Evolutionary conservation across 2,797 vertebrate genomes (phyloP).

Genomic region (Chelon auratus): DNA sequence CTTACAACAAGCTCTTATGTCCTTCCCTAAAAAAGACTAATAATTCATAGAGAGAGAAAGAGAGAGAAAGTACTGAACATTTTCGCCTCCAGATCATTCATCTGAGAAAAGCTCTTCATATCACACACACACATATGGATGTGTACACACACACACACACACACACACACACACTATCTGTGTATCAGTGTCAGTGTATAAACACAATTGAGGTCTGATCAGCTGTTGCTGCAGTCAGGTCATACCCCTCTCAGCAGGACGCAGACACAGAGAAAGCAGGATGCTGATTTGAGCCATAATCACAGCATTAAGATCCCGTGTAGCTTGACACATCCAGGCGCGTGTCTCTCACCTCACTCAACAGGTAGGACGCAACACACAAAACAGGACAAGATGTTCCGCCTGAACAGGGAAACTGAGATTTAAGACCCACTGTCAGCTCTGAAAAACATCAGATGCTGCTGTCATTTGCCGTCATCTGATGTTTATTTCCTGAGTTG

Average conservation of each 20-base stretch:
- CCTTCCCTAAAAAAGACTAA: too few relatives aligned
- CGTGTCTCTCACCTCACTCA: neutral
- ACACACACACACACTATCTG: neutral
- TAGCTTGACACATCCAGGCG: conserved; percentile 1
- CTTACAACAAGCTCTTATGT: too few relatives aligned
- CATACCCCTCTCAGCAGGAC: conserved; percentile 36
- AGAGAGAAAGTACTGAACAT: too few relatives aligned
- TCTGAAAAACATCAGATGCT: neutral
- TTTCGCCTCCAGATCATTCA: too few relatives aligned
- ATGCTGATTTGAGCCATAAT: conserved; percentile 34
- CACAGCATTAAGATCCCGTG: conserved; percentile 16
- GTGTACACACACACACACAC: neutral
- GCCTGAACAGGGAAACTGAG: neutral
- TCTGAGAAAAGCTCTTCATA: neutral
- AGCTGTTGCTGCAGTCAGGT: conserved; percentile 45
- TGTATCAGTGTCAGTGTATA: neutral
- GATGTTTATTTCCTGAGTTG: conserved; percentile 16
- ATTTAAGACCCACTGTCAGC: neutral
- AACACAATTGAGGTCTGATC: conserved; percentile 39
- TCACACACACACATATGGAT: conserved; percentile 5
- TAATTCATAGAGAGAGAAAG: too few relatives aligned
- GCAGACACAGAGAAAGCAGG: conserved; percentile 35
- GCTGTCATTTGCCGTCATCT: neutral
- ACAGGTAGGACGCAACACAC: conserved; percentile 1
- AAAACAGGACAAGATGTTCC: neutral